phyloP scores from a whole-genome alignment of 1,140 invertebrate species.

The Bombus terrestris region DNA sequence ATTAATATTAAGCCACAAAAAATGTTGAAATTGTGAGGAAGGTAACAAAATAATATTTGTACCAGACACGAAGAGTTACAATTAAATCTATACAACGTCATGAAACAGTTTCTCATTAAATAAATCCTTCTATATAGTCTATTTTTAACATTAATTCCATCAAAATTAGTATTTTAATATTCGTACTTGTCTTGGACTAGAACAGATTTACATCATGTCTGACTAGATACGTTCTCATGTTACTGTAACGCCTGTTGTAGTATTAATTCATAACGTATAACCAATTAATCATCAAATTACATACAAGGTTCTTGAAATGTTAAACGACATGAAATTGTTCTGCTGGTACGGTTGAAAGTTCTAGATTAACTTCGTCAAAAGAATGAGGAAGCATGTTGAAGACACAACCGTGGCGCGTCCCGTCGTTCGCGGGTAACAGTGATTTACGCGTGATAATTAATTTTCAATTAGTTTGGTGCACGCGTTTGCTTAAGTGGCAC shows the following conservation, averaged over 20 bases:
- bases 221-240: neutral
- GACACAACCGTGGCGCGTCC: no score
- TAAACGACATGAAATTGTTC: neutral
- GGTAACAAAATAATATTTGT: neutral
- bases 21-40: neutral
- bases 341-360: neutral
- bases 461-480: constrained; percentile 13
- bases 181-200: neutral
- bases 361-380: neutral
- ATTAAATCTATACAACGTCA: no score
- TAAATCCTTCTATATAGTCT: neutral
- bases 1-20: neutral
- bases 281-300: neutral
- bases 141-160: neutral
- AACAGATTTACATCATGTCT: neutral
- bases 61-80: no score
- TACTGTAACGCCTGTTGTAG: neutral
- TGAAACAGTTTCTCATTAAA: neutral
- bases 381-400: neutral
- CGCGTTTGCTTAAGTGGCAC: neutral
- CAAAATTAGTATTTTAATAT: neutral
- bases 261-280: neutral
- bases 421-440: constrained; percentile 6
- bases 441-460: constrained; percentile 26
- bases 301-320: neutral